Conservation (phyloP, 2,888 invertebrate species). For the Orthosia cruda region DNA sequence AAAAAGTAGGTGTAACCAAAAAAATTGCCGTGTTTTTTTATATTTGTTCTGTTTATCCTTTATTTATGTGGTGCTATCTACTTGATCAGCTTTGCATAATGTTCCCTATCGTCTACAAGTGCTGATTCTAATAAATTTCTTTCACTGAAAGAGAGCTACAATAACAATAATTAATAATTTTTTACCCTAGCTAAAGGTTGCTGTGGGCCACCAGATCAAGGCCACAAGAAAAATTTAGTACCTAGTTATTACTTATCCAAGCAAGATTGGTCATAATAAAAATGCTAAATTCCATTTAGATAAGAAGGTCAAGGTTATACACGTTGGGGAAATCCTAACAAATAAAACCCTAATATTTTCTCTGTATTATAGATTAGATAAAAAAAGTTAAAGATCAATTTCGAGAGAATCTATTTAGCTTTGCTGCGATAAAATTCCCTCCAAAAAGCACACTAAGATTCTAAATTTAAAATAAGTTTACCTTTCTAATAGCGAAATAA, state of each 20-base stretch:
- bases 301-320: background rate
- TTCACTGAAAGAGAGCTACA: too few species aligned
- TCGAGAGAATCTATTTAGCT: background rate
- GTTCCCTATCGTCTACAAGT: too few species aligned
- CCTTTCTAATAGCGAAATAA: background rate
- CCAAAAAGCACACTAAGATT: background rate
- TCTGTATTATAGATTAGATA: background rate
- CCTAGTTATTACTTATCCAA: background rate
- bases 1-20: too few species aligned
- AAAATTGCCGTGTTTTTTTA: too few species aligned
- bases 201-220: background rate
- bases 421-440: background rate
- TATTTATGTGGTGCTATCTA: too few species aligned
- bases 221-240: background rate
- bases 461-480: conserved; percentile 19
- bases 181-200: too few species aligned
- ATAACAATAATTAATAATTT: too few species aligned
- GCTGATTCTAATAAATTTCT: too few species aligned
- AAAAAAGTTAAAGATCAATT: background rate
- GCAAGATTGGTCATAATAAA: background rate
- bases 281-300: conserved; percentile 1
- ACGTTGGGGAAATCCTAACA: background rate
- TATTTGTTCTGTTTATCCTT: too few species aligned
- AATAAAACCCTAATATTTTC: background rate
- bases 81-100: too few species aligned